phyloP scores from a whole-genome alignment of 2,888 invertebrate genomes.

The Aphidoletes aphidimyza region DNA sequence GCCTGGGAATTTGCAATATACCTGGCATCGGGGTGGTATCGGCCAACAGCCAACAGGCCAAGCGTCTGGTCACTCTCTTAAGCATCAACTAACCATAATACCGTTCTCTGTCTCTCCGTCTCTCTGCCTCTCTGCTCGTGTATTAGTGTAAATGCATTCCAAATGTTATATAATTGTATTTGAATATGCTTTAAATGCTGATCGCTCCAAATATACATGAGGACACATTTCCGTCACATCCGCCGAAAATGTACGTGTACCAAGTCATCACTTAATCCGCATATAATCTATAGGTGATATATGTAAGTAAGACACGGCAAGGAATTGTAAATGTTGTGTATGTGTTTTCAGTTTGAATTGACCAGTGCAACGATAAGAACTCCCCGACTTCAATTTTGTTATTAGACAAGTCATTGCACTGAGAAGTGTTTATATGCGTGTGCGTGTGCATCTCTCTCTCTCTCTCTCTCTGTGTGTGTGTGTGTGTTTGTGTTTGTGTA shows the following conservation, averaged over 20 bases:
- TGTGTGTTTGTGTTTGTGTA: not conserved
- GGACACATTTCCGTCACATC: conserved; percentile 38
- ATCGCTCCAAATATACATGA: conserved; percentile 1
- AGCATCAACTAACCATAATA: no score
- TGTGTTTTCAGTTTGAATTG: not conserved
- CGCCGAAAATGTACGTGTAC: conserved; percentile 11
- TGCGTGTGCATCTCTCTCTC: no score
- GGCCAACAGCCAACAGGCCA: no score
- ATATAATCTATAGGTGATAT: conserved; percentile 51
- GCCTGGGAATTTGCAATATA: not conserved
- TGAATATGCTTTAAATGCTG: conserved; percentile 46
- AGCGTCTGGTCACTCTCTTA: no score
- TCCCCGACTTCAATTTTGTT: conserved; percentile 22
- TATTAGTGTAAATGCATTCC: not conserved
- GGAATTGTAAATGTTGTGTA: conserved; percentile 19
- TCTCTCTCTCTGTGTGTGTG: not conserved
- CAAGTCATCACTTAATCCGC: conserved; percentile 27
- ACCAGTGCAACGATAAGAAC: conserved; percentile 1
- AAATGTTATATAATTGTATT: conserved; percentile 46
- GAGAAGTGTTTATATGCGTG: not conserved
- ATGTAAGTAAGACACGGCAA: conserved; percentile 38
- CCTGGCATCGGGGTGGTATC: not conserved
- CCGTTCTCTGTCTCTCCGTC: no score
- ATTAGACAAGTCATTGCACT: conserved; percentile 41
- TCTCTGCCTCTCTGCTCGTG: no score